These are phyloP conservation scores for Alethe diademata DNA, from an alignment of 2,113 vertebrate genomes.

Conservation along the genomic window DNA sequence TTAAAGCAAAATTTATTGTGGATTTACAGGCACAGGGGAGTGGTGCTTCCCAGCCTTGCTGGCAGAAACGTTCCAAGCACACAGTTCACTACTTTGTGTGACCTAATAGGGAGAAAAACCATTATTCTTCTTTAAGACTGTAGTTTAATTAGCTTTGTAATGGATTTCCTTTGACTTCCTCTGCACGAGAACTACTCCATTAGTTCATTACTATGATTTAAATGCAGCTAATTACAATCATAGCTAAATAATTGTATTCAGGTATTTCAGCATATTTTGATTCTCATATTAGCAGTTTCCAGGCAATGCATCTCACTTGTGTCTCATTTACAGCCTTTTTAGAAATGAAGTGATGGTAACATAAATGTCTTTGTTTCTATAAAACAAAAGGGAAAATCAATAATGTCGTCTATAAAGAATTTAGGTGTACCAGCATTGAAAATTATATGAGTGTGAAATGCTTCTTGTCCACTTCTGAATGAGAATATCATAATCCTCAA, in stretches of 20 bases:
- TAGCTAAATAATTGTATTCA: conserved; percentile 65
- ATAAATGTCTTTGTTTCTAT: background rate
- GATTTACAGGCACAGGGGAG: conserved; percentile 49
- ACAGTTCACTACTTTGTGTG: conserved; percentile 59
- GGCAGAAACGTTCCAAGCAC: conserved; percentile 57
- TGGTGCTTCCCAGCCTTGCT: conserved; percentile 33
- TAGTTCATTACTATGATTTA: conserved; percentile 73
- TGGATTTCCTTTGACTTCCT: conserved; percentile 73
- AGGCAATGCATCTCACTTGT: background rate
- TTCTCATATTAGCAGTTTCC: background rate
- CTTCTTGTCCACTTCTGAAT: background rate
- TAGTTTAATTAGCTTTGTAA: conserved; percentile 84
- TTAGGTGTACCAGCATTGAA: background rate
- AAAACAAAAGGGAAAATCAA: conserved; percentile 7
- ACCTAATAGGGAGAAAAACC: conserved; percentile 65
- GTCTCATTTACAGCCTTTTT: background rate
- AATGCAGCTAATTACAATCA: conserved; percentile 69
- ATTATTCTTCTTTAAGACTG: conserved; percentile 66
- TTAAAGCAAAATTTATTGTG: conserved; percentile 47
- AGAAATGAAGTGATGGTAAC: background rate
- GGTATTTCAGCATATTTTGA: conserved; percentile 49
- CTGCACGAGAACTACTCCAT: conserved; percentile 51
- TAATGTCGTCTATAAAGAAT: background rate
- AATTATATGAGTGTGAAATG: background rate
- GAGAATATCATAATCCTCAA: background rate